Evolutionary conservation across 2,797 vertebrate genomes (phyloP).

Genomic region (Hemitrygon akajei): DNA sequence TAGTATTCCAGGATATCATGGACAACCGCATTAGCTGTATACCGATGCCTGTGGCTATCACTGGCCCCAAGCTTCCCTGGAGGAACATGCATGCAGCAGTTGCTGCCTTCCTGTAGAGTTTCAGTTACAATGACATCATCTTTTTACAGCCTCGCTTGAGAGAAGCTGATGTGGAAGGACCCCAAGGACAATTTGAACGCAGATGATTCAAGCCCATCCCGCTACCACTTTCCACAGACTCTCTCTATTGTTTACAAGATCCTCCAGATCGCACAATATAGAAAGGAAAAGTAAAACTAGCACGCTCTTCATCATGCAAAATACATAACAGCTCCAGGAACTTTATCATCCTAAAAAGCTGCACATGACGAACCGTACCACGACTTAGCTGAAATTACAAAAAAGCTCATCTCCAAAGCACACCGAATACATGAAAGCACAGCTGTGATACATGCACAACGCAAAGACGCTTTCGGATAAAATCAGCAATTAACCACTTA

Average conservation of each 20-base stretch:
- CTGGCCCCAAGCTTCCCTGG: slow-evolving; percentile 41
- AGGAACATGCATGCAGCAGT: slow-evolving; percentile 41
- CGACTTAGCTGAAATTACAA: background rate
- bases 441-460: background rate
- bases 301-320: background rate
- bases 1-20: background rate
- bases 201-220: slow-evolving; percentile 22
- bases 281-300: background rate
- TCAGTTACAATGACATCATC: slow-evolving; percentile 56
- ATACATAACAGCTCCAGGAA: background rate
- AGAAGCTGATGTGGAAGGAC: slow-evolving; percentile 39
- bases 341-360: background rate
- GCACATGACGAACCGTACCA: background rate
- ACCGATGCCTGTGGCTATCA: background rate
- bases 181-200: slow-evolving; percentile 38
- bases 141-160: slow-evolving; percentile 38
- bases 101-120: slow-evolving; percentile 46
- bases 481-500: background rate
- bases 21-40: slow-evolving; percentile 33
- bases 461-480: background rate
- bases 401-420: background rate
- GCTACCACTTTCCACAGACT: background rate
- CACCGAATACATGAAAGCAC: background rate
- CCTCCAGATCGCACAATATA: background rate
- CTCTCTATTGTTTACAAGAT: slow-evolving; percentile 28